Base-by-base conservation (phyloP, 1,140 invertebrate species). In the Holotrichia oblita region DNA sequence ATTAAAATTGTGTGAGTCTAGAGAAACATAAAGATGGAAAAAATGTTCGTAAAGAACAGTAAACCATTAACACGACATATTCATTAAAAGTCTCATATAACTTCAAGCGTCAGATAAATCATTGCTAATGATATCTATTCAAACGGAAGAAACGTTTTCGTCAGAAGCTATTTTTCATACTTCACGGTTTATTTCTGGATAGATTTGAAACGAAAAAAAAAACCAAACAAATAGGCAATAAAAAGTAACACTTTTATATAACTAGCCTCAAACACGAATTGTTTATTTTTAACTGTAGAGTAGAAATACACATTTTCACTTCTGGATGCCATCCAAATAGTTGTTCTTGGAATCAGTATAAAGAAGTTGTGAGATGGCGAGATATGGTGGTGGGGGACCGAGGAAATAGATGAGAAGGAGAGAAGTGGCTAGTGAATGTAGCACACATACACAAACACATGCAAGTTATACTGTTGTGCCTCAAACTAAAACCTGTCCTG, bases 291-390 rank as follows among this genome's bases (percentile, higher is more conserved):
- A 69, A 22, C 61, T 20, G 61, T 17, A n/a, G 61, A 69, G 61
- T 74, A 41, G 73, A 44, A 74, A 74, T 41, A 74, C 34, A 74
- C 41, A 74, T 40, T 74, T 74, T 74, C 73, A 74, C 73, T 74
- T 74, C 73, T 74, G 73, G 73, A 74, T 74, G 34, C 73, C 73
- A 41, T 74, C 73, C 73, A 74, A 74, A 74, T 44, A 44, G 73
- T 74, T 44, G 41, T 74, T 74, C 73, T 74, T 74, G 73, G 73
- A 74, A 74, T 74, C 73, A 24, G 61, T 69, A 69, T 69, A 69
- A 69, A 69, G 61, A 69, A 69, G 61, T 69, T 34, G 73, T 44
- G 73, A 7, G 34, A 34, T 34, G 73, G 6, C 27, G 27, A 34
- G 27, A 34, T 34, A 34, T 34, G 4, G 27, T 2, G 4, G 27